These are phyloP conservation scores for Pogonomyrmex barbatus DNA, from an alignment of 1,140 invertebrate species.

Conservation along the genomic window DNA sequence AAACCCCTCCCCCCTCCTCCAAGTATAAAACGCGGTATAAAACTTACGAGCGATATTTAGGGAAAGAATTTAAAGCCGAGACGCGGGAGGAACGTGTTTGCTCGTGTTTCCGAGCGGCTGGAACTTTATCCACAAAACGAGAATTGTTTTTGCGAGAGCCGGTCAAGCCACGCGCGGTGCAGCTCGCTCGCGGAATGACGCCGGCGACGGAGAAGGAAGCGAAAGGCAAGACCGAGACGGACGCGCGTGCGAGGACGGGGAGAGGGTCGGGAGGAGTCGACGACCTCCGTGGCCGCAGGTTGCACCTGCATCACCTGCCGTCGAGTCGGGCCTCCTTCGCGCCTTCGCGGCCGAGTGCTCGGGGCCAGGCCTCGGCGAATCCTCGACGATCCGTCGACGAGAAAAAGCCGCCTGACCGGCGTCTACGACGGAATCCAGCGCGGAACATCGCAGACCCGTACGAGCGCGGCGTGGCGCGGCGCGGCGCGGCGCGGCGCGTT, in stretches of 20 bases:
- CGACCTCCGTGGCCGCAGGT: constrained; percentile 63
- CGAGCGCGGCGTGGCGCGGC: constrained; percentile 31
- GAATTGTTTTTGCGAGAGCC: constrained; percentile 51
- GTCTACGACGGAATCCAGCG: constrained; percentile 57
- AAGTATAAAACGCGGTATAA: neutral
- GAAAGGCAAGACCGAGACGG: constrained; percentile 49
- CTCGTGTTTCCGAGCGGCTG: neutral
- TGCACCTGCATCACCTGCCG: constrained; percentile 73
- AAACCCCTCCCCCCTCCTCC: too few relatives aligned
- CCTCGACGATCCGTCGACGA: constrained; percentile 62
- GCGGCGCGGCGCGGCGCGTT: constrained; percentile 46
- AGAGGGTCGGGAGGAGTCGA: constrained; percentile 58
- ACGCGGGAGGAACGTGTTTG: neutral
- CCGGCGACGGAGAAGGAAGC: constrained; percentile 52
- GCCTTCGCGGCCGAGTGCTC: constrained; percentile 3
- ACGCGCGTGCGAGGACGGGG: neutral
- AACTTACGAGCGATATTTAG: constrained; percentile 2
- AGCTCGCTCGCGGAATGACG: constrained; percentile 7
- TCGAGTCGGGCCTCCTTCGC: constrained; percentile 44
- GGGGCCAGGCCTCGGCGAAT: neutral
- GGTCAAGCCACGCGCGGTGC: constrained; percentile 34
- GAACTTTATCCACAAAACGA: neutral
- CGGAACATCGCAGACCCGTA: neutral
- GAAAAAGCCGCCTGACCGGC: constrained; percentile 61
- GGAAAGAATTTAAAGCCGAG: neutral